Evolutionary conservation across 2,888 invertebrate genomes (phyloP), one percentile per base, ranked within the genome.

Genomic region (Diadegma fenestrale): DNA sequence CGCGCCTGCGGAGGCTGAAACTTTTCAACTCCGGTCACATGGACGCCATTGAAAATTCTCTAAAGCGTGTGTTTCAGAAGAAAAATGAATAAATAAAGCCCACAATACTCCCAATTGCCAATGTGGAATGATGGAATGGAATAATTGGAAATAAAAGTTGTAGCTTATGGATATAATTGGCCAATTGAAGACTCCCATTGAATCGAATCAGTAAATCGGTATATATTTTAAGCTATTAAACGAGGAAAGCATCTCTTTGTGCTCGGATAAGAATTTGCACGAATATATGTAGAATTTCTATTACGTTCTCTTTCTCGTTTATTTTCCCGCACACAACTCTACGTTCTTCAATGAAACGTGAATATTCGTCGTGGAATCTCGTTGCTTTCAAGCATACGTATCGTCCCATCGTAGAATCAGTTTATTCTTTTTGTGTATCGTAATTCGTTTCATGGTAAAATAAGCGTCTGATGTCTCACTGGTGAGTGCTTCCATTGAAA

Each of bases 151-250:
- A 19, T 41, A 73, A 51, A 4, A 26, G 41, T 51, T 51, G 10
- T 17, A n/a, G 43, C 48, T n/a, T 19, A 30, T 14, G 17, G 26
- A 19, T n/a, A 63, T 72, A 84, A 84, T 80, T 84, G 80, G 66
- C 64, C 64, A 37, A 71, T 84, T 51, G 63, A 75, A 51, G 43
- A 54, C 75, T 19, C 51, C 19, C 73, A 63, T 69, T 51, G 45
- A 75, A 79, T 33, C 19, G 43, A 30, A 22, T 43, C 26, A 19
- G 22, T 26, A 22, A 22, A 75, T 37, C 43, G 30, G 26, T 71
- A 43, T 8, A 48, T 45, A 48, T 63, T 77, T 63, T 22, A 68
- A 78, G 66, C 80, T 73, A 26, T 41, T 17, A 22, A 26, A 45
- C 71, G 33, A 19, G 48, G 30, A 45, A 43, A 79, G 61, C n/a